Evolutionary conservation across 2,113 vertebrate species (phyloP).

Genomic region (Zosterops hypoxanthus): DNA sequence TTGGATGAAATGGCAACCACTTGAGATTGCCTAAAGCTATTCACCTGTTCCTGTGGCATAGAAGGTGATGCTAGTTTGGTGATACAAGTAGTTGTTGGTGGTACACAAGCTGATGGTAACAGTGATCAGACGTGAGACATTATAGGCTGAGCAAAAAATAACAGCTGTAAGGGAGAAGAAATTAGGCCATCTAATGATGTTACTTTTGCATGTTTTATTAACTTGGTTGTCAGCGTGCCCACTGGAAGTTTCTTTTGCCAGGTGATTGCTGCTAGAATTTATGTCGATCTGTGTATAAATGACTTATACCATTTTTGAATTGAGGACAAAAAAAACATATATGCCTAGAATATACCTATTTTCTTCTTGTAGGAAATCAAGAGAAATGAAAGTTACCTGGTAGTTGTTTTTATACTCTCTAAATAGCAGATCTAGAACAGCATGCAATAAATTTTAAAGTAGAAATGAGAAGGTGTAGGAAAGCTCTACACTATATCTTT

Average conservation of each 20-base stretch:
- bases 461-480: background rate
- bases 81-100: background rate
- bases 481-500: background rate
- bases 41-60: background rate
- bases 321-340: background rate
- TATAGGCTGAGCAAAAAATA: background rate
- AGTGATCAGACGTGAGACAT: background rate
- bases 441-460: background rate
- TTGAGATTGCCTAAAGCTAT: background rate
- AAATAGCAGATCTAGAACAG: background rate
- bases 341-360: background rate
- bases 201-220: background rate
- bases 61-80: background rate
- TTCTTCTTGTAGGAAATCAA: background rate
- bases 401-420: background rate
- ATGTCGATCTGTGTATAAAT: background rate
- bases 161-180: background rate
- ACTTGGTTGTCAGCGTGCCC: background rate
- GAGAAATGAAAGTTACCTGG: background rate
- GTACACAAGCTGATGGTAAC: fast-evolving
- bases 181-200: background rate
- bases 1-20: background rate
- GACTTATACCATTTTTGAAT: background rate
- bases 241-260: background rate
- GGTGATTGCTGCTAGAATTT: background rate